phyloP scores from a whole-genome alignment of 2,797 vertebrate species.

The Erpetoichthys calabaricus region DNA sequence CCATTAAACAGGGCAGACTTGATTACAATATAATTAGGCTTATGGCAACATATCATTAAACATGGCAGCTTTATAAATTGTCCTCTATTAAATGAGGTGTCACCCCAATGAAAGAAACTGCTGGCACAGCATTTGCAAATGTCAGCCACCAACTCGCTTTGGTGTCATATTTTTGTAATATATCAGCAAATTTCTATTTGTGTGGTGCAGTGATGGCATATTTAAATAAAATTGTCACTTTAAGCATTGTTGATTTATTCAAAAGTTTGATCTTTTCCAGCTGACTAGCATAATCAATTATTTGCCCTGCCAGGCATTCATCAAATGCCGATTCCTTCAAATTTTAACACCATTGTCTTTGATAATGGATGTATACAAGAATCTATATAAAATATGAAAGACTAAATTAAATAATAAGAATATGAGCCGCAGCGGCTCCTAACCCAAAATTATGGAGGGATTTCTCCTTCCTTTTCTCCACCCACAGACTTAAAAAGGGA shows the following conservation, averaged over 20 bases:
- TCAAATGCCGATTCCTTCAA: too few species aligned
- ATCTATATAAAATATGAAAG: neutral
- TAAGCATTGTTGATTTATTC: too few species aligned
- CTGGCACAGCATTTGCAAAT: neutral
- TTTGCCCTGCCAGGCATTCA: too few species aligned
- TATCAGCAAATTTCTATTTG: too few species aligned
- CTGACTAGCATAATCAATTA: too few species aligned
- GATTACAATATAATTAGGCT: neutral
- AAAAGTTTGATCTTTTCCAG: too few species aligned
- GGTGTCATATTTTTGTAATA: too few species aligned
- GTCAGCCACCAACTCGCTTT: too few species aligned
- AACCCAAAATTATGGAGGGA: conserved; percentile 23
- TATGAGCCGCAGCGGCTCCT: neutral
- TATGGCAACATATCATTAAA: neutral
- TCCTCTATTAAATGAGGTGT: neutral
- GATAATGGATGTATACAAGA: too few species aligned
- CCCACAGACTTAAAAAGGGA: conserved; percentile 28
- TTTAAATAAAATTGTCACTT: too few species aligned
- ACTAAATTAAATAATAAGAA: neutral
- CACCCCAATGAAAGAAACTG: neutral
- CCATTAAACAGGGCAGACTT: neutral
- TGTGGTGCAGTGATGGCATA: too few species aligned
- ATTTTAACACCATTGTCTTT: too few species aligned
- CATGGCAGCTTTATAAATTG: neutral
- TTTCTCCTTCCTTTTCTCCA: conserved; percentile 34